phyloP scores from a whole-genome alignment of 2,797 vertebrate species.

The Gymnothorax javanicus region DNA sequence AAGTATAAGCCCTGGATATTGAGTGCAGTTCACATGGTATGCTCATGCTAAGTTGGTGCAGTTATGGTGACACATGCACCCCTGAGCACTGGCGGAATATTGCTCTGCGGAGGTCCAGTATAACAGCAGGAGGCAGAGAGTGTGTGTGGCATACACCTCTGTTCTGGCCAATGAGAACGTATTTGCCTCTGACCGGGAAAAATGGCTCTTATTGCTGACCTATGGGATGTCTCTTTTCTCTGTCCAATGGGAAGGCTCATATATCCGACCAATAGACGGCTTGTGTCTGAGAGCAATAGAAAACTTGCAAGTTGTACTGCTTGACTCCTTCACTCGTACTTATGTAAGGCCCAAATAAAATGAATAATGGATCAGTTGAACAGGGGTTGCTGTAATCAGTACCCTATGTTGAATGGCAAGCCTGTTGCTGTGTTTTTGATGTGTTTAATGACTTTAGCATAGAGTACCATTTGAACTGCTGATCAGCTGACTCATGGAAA shows the following conservation, averaged over 20 bases:
- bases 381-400: conserved; percentile 36
- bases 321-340: neutral
- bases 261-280: neutral
- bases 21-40: no score
- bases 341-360: conserved; percentile 29
- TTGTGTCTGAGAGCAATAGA: no score
- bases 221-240: neutral
- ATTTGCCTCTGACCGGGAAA: neutral
- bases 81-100: neutral
- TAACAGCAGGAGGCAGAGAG: neutral
- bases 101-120: neutral
- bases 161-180: neutral
- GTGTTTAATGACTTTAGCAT: conserved; percentile 25
- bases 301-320: neutral
- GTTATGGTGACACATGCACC: neutral
- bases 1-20: no score
- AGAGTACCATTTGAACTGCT: neutral
- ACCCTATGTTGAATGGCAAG: conserved; percentile 36
- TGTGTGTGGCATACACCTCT: neutral
- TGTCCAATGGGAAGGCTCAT: no score
- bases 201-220: neutral
- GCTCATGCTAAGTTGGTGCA: neutral
- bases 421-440: conserved; percentile 25
- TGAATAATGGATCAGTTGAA: conserved; percentile 35
- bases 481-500: conserved; percentile 39